Conservation (phyloP, 2,888 invertebrate genomes). For the Augiades crinisus region DNA sequence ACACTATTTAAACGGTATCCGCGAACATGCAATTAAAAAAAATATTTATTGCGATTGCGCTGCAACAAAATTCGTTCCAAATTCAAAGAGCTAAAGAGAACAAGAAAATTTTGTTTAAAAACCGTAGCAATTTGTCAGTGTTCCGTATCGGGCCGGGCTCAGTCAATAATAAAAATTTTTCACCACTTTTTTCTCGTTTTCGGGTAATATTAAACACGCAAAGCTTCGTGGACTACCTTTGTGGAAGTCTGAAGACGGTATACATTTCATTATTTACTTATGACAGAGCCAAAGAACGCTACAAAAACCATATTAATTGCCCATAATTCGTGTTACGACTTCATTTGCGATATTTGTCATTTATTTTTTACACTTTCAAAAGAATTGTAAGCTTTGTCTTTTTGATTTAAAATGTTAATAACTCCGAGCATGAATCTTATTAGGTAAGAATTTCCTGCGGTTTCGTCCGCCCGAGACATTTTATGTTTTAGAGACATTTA, state of each 20-base stretch:
- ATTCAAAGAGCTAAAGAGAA: conserved; percentile 46
- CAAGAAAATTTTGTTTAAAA: conserved; percentile 57
- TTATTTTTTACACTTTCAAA: conserved; percentile 23
- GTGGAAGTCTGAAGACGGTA: conserved; percentile 50
- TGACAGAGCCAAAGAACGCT: conserved; percentile 59
- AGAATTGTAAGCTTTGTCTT: conserved; percentile 4
- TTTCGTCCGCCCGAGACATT: too few relatives aligned
- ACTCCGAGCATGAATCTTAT: neutral
- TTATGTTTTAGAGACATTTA: too few relatives aligned
- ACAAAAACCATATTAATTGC: conserved; percentile 60
- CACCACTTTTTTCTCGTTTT: conserved; percentile 64
- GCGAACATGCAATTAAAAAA: conserved; percentile 54
- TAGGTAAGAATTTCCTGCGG: too few relatives aligned
- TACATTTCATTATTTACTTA: conserved; percentile 65
- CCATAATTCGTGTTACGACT: conserved; percentile 22
- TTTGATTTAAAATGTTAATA: conserved; percentile 1
- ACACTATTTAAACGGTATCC: conserved; percentile 45
- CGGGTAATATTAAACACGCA: conserved; percentile 70
- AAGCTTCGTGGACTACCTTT: conserved; percentile 57
- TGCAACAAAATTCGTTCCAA: conserved; percentile 45
- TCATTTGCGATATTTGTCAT: conserved; percentile 22
- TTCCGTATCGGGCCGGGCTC: conserved; percentile 63
- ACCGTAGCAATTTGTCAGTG: conserved; percentile 74
- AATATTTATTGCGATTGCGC: conserved; percentile 44
- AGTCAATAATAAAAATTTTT: conserved; percentile 72